These are phyloP conservation scores for Thelaira solivaga DNA, from an alignment of 2,888 invertebrate species.

Conservation along the genomic window DNA sequence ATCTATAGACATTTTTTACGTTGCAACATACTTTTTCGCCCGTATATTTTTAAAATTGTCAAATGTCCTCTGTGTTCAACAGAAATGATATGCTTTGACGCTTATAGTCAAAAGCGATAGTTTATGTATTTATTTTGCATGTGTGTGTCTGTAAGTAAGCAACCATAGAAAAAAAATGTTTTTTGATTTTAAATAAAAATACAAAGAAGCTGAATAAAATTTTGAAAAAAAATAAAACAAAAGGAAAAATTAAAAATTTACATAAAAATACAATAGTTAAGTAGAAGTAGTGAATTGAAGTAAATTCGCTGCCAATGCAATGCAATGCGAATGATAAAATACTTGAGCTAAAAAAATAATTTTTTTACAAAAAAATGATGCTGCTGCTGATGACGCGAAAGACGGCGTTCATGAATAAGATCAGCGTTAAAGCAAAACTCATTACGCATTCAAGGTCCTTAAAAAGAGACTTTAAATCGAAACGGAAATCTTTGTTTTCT, in stretches of 20 bases:
- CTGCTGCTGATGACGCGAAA: constrained; percentile 34
- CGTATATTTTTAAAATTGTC: constrained; percentile 48
- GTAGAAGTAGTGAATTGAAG: constrained; percentile 21
- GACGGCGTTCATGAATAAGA: constrained; percentile 50
- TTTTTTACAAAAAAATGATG: constrained; percentile 20
- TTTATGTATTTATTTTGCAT: constrained; percentile 32
- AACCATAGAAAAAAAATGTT: background rate
- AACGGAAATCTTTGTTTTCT: constrained; percentile 60
- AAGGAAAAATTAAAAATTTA: constrained; percentile 45
- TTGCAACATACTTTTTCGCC: background rate
- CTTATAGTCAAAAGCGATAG: constrained; percentile 57
- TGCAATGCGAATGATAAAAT: constrained; percentile 50
- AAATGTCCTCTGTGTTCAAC: constrained; percentile 58
- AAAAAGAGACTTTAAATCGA: constrained; percentile 54
- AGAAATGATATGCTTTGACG: constrained; percentile 62
- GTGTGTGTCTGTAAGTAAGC: too few species aligned
- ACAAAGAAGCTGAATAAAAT: background rate
- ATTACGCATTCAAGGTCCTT: constrained; percentile 76
- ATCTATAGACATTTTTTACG: background rate
- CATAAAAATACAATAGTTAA: constrained; percentile 58
- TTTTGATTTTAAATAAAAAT: constrained; percentile 43
- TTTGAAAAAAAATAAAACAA: constrained; percentile 1
- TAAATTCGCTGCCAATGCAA: constrained; percentile 31
- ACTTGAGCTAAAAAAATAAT: constrained; percentile 14
- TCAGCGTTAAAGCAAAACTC: constrained; percentile 65